Percentiles rank a stretch among this genome's conserved stretches.
Conservation (phyloP, 2,797 vertebrate genomes). For the Buceros bicornis region DNA sequence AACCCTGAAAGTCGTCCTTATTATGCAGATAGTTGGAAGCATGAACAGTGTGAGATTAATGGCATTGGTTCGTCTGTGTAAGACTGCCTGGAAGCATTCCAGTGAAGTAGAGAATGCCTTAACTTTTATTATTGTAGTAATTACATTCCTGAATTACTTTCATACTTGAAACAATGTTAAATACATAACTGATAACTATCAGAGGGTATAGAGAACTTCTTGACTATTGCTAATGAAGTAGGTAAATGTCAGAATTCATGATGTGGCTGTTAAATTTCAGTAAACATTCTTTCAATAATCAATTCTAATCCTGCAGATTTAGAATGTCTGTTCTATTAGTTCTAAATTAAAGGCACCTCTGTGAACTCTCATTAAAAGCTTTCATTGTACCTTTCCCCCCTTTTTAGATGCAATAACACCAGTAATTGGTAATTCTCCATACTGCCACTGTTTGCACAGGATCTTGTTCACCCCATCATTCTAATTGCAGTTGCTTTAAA, state of each 20-base stretch:
- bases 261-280: not conserved
- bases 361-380: constrained; percentile 38
- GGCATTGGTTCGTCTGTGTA: not conserved
- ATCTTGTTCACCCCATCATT: not conserved
- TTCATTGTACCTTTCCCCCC: not conserved
- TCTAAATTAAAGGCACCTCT: constrained; percentile 46
- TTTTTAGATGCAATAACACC: not conserved
- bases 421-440: not conserved
- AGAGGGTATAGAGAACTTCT: not conserved
- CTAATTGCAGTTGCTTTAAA: constrained; percentile 58
- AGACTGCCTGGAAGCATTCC: not conserved
- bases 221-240: not conserved
- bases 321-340: not conserved
- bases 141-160: not conserved
- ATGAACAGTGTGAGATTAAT: not conserved
- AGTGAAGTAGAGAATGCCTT: not conserved
- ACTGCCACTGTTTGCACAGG: not conserved
- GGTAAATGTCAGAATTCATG: not conserved
- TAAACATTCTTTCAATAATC: not conserved
- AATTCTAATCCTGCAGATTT: constrained; percentile 12
- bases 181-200: not conserved
- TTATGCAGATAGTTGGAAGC: not conserved
- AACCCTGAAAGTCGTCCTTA: not conserved
- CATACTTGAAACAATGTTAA: not conserved
- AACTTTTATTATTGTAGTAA: not conserved